Conservation (phyloP, 2,797 vertebrate genomes). For the Pelochelys cantorii region DNA sequence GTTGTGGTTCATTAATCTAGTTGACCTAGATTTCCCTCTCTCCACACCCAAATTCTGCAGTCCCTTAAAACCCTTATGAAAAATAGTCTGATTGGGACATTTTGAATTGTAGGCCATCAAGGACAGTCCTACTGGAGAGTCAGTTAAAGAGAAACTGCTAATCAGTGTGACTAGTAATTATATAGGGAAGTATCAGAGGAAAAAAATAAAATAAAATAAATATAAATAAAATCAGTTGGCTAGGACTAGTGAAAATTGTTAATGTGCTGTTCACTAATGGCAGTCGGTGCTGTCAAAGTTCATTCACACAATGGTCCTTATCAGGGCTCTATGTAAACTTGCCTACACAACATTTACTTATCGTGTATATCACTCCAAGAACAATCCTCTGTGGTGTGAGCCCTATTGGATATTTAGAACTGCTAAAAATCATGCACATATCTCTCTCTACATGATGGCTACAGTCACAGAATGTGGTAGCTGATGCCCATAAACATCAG, state of each 20-base stretch:
- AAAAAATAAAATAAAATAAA: background rate
- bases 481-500: background rate
- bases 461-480: background rate
- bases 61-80: background rate
- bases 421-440: background rate
- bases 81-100: background rate
- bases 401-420: background rate
- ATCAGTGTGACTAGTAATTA: conserved; percentile 13
- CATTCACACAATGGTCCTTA: conserved; percentile 9
- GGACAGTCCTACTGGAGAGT: background rate
- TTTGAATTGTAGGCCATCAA: conserved; percentile 10
- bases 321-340: conserved; percentile 8
- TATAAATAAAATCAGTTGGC: background rate
- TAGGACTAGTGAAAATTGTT: background rate
- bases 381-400: conserved; percentile 4
- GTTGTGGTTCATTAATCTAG: background rate
- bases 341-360: background rate
- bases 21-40: background rate
- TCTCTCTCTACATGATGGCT: conserved; percentile 25
- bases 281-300: background rate
- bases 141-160: background rate
- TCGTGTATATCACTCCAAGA: conserved; percentile 9
- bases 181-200: background rate
- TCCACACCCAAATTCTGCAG: background rate
- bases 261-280: background rate